These are phyloP conservation scores for Sebastes kiyomatsui DNA, from an alignment of 2,797 vertebrate species.

Conservation along the genomic window DNA sequence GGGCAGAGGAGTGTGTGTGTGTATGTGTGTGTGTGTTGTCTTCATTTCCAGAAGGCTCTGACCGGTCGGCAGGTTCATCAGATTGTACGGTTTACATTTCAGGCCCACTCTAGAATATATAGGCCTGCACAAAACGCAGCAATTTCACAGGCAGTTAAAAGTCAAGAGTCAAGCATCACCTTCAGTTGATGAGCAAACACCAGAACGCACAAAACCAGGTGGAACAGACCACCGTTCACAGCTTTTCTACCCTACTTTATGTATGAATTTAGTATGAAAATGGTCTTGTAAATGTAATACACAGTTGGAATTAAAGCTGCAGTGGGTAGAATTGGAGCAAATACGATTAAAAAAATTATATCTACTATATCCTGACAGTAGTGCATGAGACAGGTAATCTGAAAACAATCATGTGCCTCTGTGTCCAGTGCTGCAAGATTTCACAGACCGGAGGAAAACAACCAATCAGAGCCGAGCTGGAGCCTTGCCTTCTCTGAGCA, in stretches of 20 bases:
- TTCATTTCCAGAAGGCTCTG: conserved; percentile 50
- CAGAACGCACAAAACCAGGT: background rate
- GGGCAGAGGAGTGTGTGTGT: background rate
- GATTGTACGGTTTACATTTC: conserved; percentile 54
- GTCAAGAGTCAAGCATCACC: conserved; percentile 17
- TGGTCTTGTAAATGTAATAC: background rate
- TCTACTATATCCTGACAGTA: no score
- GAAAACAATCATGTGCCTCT: no score
- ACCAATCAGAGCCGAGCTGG: no score
- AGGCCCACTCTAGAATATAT: conserved; percentile 3
- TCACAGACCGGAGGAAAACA: no score
- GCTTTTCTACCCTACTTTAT: background rate
- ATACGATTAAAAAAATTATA: no score
- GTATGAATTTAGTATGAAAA: background rate
- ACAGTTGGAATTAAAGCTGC: no score
- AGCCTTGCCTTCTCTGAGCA: no score
- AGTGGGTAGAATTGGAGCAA: no score
- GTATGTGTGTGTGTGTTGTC: conserved; percentile 28
- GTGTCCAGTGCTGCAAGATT: no score
- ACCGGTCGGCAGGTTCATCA: conserved; percentile 62
- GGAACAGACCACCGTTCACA: background rate
- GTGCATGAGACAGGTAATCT: no score
- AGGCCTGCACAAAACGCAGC: background rate
- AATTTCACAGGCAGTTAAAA: conserved; percentile 43
- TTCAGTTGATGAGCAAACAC: conserved; percentile 5